Base-by-base conservation (phyloP, 2,888 invertebrate genomes). In the Unio delphinus region DNA sequence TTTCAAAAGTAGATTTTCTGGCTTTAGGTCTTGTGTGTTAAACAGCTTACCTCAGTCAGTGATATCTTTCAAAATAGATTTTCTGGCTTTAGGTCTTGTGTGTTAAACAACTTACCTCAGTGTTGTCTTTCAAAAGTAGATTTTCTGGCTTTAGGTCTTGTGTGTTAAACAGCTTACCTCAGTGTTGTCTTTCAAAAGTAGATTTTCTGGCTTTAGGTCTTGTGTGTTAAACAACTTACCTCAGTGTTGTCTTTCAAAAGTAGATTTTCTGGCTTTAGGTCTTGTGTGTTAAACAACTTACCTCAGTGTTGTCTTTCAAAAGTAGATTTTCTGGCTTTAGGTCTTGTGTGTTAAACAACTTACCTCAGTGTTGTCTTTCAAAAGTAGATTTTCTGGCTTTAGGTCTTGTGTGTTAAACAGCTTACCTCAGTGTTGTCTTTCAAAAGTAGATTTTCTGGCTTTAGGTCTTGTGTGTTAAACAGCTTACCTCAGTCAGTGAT, bases 1-100 rank as follows among this genome's bases (percentile, higher is more conserved):
- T 45, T 1, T 45, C 3, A 45, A 45, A 45, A 45, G 45, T 15
- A 45, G 15, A 18, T 23, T 23, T 3, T n/a, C 5, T 45, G n/a
- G 11, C 11, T 15, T 45, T 15, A 45, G 45, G 45, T 45, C 55
- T 7, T 28, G 11, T 11, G 45, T 45, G 15, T 45, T 45, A 45
- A 45, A 45, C 15, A 45, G 61, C 72, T 62, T 73, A 86, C 88
- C 78, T n/a, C n/a, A n/a, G n/a, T 84, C 81, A 54, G 84, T 75
- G 66, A 84, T 82, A 67, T 87, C 84, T 61, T 82, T 84, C 6
- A 88, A 78, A 28, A 88, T 15, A 87, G 81, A 72, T 88, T 88
- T 66, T 88, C 88, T 45, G 88, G 88, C 70, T 88, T 88, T 64
- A 88, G 75, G 67, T 23, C 23, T 23, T 23, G 23, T 23, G 23